Percentiles rank a stretch among this genome's conserved stretches.
Evolutionary conservation across 1,140 invertebrate genomes (phyloP).

Genomic region (Homalodisca vitripennis): DNA sequence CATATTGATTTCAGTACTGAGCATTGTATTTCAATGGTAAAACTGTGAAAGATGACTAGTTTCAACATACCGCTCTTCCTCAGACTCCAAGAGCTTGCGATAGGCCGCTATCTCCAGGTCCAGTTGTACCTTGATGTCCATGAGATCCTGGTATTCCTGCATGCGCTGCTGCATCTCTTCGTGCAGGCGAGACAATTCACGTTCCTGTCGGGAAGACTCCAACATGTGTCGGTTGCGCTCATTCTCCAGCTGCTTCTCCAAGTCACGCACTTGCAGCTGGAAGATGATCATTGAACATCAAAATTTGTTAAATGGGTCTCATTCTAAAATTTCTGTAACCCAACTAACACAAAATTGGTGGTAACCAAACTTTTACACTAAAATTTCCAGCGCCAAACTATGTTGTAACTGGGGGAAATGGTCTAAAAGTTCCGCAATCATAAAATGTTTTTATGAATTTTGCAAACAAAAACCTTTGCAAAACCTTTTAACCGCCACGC

Average conservation of each 20-base stretch:
- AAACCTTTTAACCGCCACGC: no score
- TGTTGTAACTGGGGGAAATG: no score
- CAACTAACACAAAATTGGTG: no score
- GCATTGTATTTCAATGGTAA: neutral
- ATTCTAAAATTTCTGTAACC: no score
- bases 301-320: neutral
- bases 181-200: conserved; percentile 74
- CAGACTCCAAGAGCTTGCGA: conserved; percentile 82
- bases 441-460: no score
- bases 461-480: no score
- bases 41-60: no score
- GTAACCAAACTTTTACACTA: no score
- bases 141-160: conserved; percentile 92
- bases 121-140: conserved; percentile 95
- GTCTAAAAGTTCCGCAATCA: no score
- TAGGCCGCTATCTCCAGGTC: conserved; percentile 97
- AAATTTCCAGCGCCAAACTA: no score
- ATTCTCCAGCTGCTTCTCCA: conserved; percentile 76
- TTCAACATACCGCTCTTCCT: conserved; percentile 63
- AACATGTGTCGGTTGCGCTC: conserved; percentile 71
- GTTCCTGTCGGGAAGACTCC: conserved; percentile 70
- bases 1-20: neutral
- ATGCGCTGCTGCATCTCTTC: conserved; percentile 85
- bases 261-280: conserved; percentile 60
- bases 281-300: neutral